Percentiles rank a stretch among this genome's conserved stretches.
Evolutionary conservation across 2,888 invertebrate species (phyloP).

Genomic region (Rhimphoctona megacephalus): DNA sequence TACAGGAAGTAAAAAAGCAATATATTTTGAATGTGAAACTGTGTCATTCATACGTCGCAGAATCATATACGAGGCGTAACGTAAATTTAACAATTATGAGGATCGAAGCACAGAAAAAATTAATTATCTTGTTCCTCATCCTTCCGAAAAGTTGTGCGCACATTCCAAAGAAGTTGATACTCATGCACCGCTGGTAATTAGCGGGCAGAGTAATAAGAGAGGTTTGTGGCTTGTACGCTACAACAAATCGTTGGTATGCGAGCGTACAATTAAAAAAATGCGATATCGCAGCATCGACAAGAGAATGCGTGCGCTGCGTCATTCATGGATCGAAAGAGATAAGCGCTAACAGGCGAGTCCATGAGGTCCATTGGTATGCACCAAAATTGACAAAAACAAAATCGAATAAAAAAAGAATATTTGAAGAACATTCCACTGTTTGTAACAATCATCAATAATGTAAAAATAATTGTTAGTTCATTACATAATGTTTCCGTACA

Average conservation of each 20-base stretch:
- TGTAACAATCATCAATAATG: neutral
- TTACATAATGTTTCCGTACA: neutral
- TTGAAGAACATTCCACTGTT: neutral
- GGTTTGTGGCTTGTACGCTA: constrained; percentile 58
- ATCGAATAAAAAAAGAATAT: neutral
- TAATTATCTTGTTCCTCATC: neutral
- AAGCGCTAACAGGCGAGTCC: constrained; percentile 31
- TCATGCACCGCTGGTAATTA: constrained; percentile 44
- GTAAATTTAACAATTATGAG: too few relatives aligned
- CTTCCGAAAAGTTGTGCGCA: constrained; percentile 16
- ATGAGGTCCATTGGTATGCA: constrained; percentile 27
- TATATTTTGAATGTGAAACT: too few relatives aligned
- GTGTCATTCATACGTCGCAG: too few relatives aligned
- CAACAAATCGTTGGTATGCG: constrained; percentile 56
- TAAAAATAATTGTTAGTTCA: neutral
- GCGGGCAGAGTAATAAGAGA: constrained; percentile 55
- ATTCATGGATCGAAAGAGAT: constrained; percentile 59
- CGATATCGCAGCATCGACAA: constrained; percentile 53
- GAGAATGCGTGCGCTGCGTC: constrained; percentile 41
- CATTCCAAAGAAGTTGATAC: neutral
- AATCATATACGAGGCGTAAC: too few relatives aligned
- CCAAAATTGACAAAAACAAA: neutral
- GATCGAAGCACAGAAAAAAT: too few relatives aligned
- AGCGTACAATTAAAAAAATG: constrained; percentile 34
- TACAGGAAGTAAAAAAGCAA: too few relatives aligned